Conservation (phyloP, 35 echinoderm and acorn worm genomes). For the Holothuria glaberrima region DNA sequence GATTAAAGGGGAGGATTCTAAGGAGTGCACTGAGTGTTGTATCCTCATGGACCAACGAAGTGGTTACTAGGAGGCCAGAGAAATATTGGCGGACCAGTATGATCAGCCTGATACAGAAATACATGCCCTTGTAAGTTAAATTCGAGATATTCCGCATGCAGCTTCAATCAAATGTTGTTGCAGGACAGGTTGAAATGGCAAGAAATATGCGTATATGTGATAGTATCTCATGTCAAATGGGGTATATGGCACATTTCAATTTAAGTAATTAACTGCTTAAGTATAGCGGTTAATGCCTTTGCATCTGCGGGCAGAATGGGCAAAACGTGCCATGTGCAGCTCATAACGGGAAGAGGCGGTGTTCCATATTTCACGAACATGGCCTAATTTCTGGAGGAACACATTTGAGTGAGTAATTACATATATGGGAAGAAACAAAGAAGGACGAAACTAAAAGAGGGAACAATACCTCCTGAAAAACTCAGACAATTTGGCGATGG, state of each 20-base stretch:
- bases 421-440: conserved; percentile 37
- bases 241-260: too few species aligned
- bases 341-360: conserved; percentile 20
- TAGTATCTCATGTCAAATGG: too few species aligned
- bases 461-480: background rate
- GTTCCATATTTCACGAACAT: conserved; percentile 56
- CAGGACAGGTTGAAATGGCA: conserved; percentile 23
- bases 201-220: too few species aligned
- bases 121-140: conserved; percentile 8
- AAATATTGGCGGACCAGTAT: conserved; percentile 37
- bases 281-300: too few species aligned
- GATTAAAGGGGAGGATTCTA: background rate
- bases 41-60: conserved; percentile 17
- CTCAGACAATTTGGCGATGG: background rate
- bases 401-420: conserved; percentile 28
- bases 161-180: conserved; percentile 45
- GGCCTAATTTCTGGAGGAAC: conserved; percentile 60
- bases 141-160: conserved; percentile 1
- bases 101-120: background rate
- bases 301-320: too few species aligned
- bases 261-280: too few species aligned
- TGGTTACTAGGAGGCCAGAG: conserved; percentile 6
- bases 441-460: background rate
- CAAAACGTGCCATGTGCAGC: conserved; percentile 42
- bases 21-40: background rate